Base-by-base conservation (phyloP, 1,140 invertebrate genomes). In the Tetramorium parvispinum region DNA sequence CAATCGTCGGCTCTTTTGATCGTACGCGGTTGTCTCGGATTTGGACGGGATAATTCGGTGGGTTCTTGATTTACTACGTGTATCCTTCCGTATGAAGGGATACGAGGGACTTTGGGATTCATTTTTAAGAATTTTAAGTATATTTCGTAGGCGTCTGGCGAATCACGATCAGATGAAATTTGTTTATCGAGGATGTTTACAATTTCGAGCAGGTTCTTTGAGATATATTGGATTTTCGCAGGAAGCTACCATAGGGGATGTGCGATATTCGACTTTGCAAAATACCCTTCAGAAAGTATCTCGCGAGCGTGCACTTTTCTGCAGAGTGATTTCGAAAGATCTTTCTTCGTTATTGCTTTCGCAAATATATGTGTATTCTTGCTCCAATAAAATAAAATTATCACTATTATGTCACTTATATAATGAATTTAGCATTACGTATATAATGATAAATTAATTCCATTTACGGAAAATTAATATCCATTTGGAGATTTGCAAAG, bases 141-240 rank as follows among this genome's bases (percentile, higher is more conserved):
- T 49, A 59, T 71, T 71, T 70, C 16, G 37, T 43, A 46, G 65
- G n/a, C 75, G 24, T 13, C 40, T 75, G 49, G 27, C 43, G 59
- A 32, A 53, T 37, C n/a, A 27, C 53, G 76, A 51, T 40, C 79
- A 49, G 21, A 81, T 70, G 53, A 43, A 83, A 83, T 83, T 32
- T 75, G 65, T 68, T 49, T 68, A 49, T 75, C 53, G 40, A 59
- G 53, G 68, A 83, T 83, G 68, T 83, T 83, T 83, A 75, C 79
- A 73, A 83, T 75, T 83, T 83, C 68, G 53, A 61, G 16, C 18
- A 59, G 79, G 46, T 83, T 83, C 79, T 83, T 59, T 75, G 68
- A 75, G 40, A 59, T 59, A 61, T 83, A 83, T 83, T 83, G 40
- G 53, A 83, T 83, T 83, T 83, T 18, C 32, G 7, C 49, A 13